Percentiles rank a stretch among this genome's conserved stretches.
These are phyloP conservation scores for Ellobium chinense DNA, from an alignment of 2,888 invertebrate genomes.

Conservation along the genomic window DNA sequence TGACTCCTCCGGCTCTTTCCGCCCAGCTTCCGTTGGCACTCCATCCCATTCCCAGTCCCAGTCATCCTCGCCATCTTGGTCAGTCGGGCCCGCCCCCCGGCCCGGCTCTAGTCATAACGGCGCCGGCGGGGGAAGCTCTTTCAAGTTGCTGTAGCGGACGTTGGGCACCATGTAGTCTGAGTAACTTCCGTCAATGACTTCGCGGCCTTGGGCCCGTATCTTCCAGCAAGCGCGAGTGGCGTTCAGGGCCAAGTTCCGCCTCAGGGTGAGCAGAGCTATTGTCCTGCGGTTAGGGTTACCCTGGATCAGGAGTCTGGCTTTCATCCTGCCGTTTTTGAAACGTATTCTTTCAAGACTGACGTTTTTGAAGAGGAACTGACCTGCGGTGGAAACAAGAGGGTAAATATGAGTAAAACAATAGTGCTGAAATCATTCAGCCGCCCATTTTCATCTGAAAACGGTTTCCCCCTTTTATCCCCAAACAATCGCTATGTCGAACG, in stretches of 20 bases:
- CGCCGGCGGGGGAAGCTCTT: slow-evolving; percentile 43
- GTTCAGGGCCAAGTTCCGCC: slow-evolving; percentile 64
- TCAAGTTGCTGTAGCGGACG: slow-evolving; percentile 40
- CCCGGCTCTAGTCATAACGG: slow-evolving; percentile 43
- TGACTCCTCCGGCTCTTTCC: background rate
- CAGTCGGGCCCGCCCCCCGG: background rate
- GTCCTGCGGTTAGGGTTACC: slow-evolving; percentile 38
- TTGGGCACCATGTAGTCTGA: slow-evolving; percentile 60
- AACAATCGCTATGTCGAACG: no score
- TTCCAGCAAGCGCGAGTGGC: slow-evolving; percentile 65
- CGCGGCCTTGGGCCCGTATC: slow-evolving; percentile 62
- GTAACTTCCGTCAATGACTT: slow-evolving; percentile 63
- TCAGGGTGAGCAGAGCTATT: slow-evolving; percentile 62
- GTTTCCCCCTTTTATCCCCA: no score
- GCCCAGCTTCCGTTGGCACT: background rate
- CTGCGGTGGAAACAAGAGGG: slow-evolving; percentile 25
- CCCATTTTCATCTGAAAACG: no score
- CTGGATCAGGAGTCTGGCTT: slow-evolving; percentile 46
- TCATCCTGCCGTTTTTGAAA: slow-evolving; percentile 44
- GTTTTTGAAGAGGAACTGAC: slow-evolving; percentile 54
- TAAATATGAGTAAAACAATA: no score
- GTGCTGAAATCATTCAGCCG: no score
- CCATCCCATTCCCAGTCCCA: background rate
- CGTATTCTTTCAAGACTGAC: slow-evolving; percentile 42
- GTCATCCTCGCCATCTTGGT: slow-evolving; percentile 4